Evolutionary conservation across 2,888 invertebrate species (phyloP), one percentile per base, ranked within the genome.

Genomic region (Diloba caeruleocephala): DNA sequence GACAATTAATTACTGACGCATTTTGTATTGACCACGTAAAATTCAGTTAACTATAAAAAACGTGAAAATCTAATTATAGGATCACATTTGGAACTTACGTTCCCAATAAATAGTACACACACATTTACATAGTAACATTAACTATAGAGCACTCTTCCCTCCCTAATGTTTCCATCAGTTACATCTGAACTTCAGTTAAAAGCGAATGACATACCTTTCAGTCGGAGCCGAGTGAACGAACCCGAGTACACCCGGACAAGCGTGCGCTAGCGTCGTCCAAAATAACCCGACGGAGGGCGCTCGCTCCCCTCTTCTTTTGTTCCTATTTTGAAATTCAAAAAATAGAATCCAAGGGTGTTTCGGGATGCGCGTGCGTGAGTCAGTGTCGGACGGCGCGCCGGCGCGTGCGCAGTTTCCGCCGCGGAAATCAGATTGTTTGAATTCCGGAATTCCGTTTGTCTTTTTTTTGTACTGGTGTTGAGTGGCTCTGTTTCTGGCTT

Each of bases 231-330:
- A 87, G 92, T 92, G 90, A 92, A 91, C 91, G 92, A 90, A 90
- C 91, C 68, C 71, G 63, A 71, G 59, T 56, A 56, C 46, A 37
- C 55, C 45, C 66, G 62, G 63, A 53, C 49, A 34, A 41, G 44
- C 48, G 34, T 50, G 64, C 77, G 84, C 87, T 81, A 84, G 87
- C 80, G 87, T 79, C 83, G 80, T 84, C 85, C 84, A 89, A 82
- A 88, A 86, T 90, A 86, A 79, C 80, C 74, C 76, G 79, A 74
- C 85, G 76, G 89, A 89, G 90, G 92, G 92, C 90, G 89, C 87
- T 82, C 85, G 88, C 87, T 89, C 89, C 90, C 89, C 88, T 81
- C 89, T 92, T 88, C 90, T 92, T 92, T 93, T 92, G 92, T 92
- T 93, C 89, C 88, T 92, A 88, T 92, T 92, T 88, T 83, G 85